These are phyloP conservation scores for Cavia aperea DNA, from an alignment of 2,113 vertebrate species.

Conservation along the genomic window DNA sequence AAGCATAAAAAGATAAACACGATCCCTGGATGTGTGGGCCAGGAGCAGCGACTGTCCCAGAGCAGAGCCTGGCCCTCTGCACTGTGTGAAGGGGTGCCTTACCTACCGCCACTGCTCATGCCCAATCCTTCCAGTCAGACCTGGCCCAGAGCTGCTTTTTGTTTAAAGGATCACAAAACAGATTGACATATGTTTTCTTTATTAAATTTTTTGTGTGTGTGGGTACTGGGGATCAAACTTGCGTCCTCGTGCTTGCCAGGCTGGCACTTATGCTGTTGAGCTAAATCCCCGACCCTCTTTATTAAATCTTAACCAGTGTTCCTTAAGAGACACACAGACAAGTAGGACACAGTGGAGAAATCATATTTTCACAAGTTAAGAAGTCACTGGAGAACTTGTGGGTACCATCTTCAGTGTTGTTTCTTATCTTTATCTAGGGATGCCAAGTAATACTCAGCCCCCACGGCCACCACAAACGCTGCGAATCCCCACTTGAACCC, in stretches of 20 bases:
- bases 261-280: too few species aligned
- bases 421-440: slow-evolving; percentile 86
- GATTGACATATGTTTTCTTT: slow-evolving; percentile 3
- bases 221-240: too few species aligned
- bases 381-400: slow-evolving; percentile 31
- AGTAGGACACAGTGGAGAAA: slow-evolving; percentile 38
- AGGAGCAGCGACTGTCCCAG: neutral
- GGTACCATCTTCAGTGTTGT: slow-evolving; percentile 72
- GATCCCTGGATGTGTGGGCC: neutral
- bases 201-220: slow-evolving; percentile 53
- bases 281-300: too few species aligned
- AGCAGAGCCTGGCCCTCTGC: neutral
- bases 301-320: slow-evolving; percentile 65
- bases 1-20: neutral
- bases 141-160: neutral
- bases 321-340: slow-evolving; percentile 40
- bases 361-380: slow-evolving; percentile 39
- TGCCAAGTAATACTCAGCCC: slow-evolving; percentile 87
- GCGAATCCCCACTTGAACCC: slow-evolving; percentile 93
- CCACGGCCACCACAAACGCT: slow-evolving; percentile 88
- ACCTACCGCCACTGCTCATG: neutral
- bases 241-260: too few species aligned
- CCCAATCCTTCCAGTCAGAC: neutral
- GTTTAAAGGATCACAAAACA: slow-evolving; percentile 42
- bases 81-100: neutral